These are phyloP conservation scores for Orius insidiosus DNA, from an alignment of 1,140 invertebrate species.

Conservation along the genomic window DNA sequence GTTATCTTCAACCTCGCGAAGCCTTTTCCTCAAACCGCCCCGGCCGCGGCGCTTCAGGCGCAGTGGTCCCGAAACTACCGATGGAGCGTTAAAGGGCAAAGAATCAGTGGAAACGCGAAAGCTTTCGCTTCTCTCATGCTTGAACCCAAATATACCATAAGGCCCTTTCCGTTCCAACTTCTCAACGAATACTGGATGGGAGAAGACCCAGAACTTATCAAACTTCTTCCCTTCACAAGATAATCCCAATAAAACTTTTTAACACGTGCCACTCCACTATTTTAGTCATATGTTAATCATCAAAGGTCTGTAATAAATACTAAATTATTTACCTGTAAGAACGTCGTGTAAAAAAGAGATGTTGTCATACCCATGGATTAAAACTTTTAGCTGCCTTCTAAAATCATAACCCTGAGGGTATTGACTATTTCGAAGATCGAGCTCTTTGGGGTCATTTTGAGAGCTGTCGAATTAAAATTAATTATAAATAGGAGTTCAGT, in stretches of 20 bases:
- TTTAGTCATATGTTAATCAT: too few relatives aligned
- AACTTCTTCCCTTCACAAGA: too few relatives aligned
- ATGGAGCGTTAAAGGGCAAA: constrained; percentile 35
- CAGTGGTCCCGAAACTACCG: constrained; percentile 10
- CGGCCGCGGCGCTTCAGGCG: constrained; percentile 6
- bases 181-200: constrained; percentile 33
- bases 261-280: too few relatives aligned
- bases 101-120: constrained; percentile 27
- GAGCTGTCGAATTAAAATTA: too few relatives aligned
- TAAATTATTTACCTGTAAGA: too few relatives aligned
- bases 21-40: constrained; percentile 13
- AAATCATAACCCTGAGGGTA: not conserved
- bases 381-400: constrained; percentile 9
- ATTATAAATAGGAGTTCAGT: not conserved
- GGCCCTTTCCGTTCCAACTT: constrained; percentile 38
- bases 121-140: constrained; percentile 27
- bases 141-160: constrained; percentile 40
- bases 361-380: constrained; percentile 10
- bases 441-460: too few relatives aligned
- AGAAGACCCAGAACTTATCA: constrained; percentile 7
- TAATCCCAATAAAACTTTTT: too few relatives aligned
- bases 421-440: too few relatives aligned
- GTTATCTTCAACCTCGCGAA: constrained; percentile 49
- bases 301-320: too few relatives aligned
- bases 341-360: too few relatives aligned